A percentile compares a stretch with the other conserved stretches of the same genome.
Conservation (phyloP, 2,888 invertebrate species). For the Saturnia pavonia region DNA sequence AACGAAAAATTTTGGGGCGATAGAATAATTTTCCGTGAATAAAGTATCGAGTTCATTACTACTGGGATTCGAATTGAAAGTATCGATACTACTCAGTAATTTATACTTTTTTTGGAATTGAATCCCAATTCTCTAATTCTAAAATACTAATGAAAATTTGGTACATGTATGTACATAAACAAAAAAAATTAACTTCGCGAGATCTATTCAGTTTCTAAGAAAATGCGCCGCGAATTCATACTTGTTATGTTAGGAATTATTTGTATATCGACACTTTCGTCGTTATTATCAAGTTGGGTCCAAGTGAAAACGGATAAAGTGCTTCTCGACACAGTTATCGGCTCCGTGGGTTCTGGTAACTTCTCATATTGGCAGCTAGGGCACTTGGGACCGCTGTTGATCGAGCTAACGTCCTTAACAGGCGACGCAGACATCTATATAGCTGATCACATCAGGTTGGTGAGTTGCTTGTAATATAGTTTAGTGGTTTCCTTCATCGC, state of each 20-base stretch:
- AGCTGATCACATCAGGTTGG: slow-evolving; percentile 63
- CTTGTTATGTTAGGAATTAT: slow-evolving; percentile 65
- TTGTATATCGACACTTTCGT: slow-evolving; percentile 61
- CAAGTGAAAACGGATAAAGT: slow-evolving; percentile 57
- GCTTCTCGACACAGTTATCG: slow-evolving; percentile 63
- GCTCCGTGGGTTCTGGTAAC: slow-evolving; percentile 67
- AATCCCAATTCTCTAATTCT: too few species aligned
- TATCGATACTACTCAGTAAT: too few species aligned
- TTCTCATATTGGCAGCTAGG: slow-evolving; percentile 75
- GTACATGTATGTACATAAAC: too few species aligned
- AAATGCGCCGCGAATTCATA: slow-evolving; percentile 69
- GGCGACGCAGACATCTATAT: slow-evolving; percentile 75
- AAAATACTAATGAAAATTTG: too few species aligned
- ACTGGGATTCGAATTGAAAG: too few species aligned
- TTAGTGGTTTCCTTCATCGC: neutral
- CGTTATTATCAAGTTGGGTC: slow-evolving; percentile 55
- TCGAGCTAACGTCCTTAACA: slow-evolving; percentile 62
- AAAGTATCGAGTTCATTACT: too few species aligned
- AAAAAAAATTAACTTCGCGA: too few species aligned
- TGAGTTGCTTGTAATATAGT: neutral
- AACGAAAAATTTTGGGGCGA: too few species aligned
- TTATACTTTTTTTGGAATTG: too few species aligned
- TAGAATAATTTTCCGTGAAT: too few species aligned
- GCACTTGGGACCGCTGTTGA: slow-evolving; percentile 59
- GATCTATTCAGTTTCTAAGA: slow-evolving; percentile 12